Percentiles rank a stretch among this genome's conserved stretches.
Evolutionary conservation across 2,797 vertebrate species (phyloP).

Genomic region (Dermochelys coriacea): DNA sequence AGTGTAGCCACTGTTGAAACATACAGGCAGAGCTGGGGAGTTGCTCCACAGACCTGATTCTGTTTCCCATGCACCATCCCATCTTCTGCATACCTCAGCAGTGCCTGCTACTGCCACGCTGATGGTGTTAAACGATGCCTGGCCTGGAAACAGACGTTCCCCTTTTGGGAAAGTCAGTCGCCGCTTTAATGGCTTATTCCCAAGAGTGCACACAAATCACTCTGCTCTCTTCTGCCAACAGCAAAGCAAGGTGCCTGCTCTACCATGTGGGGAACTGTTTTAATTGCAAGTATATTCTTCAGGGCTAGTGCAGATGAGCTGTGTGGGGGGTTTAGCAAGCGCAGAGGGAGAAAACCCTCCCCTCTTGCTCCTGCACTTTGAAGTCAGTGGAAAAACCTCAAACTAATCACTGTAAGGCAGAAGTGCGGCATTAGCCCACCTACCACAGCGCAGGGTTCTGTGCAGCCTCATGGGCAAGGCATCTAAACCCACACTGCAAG

Average conservation of each 20-base stretch:
- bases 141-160: neutral
- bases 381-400: neutral
- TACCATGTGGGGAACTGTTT: neutral
- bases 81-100: neutral
- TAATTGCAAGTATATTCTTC: neutral
- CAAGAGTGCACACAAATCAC: neutral
- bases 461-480: too few species aligned
- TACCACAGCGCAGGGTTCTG: too few species aligned
- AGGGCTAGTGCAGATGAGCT: too few species aligned
- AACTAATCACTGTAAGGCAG: neutral
- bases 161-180: neutral
- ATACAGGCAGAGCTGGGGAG: neutral
- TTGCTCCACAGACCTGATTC: neutral
- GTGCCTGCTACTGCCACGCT: accelerated
- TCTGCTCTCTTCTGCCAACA: neutral
- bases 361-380: neutral
- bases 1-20: neutral
- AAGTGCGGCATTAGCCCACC: neutral
- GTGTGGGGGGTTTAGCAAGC: neutral
- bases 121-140: neutral
- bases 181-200: neutral
- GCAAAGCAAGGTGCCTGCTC: neutral
- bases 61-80: neutral
- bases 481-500: neutral
- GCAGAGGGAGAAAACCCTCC: neutral